Base-by-base conservation (phyloP, 2,797 vertebrate genomes). In the Gymnopithys bicolor region DNA sequence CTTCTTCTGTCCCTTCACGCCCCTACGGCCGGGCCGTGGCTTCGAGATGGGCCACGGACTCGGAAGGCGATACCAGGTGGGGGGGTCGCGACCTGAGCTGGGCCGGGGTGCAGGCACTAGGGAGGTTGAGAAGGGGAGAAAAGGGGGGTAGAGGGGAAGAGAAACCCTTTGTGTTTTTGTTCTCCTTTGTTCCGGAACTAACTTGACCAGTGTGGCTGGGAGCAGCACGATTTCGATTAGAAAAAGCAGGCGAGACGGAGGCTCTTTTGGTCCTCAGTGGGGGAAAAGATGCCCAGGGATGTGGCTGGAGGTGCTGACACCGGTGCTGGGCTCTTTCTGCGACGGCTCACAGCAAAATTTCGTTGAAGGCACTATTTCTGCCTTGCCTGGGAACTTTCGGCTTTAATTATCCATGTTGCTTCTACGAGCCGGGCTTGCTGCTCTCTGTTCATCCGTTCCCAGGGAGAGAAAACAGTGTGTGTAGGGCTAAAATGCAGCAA, bases 111-210 rank as follows among this genome's bases (percentile, higher is more conserved):
- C 52, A 13, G 55, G n/a, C 70, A 91, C 68, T 22, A 52, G 30
- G 51, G 35, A 84, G 83, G 60, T 74, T 48, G 71, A 86, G 80
- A 62, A 8, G 19, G 45, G 30, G 49, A 78, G 32, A 69, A 83
- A 64, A 14, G 12, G 24, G 45, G 24, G 6, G 14, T 5, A 7
- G 5, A 8, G 33, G 11, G n/a, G 2, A 4, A 68, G 70, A 84
- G 35, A 51, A 93, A 63, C 66, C 94, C 91, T 92, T 96, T 96
- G 94, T 95, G 94, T 0, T 94, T 95, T 79, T 94, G 91, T 87
- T 71, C 45, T 81, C 84, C 94, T 93, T 96, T 94, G 92, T 95
- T 94, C 96, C 56, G 70, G 75, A 92, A 92, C 94, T 89, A 93
- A 95, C 81, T 79, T 84, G 90, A 84, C 89, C 91, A 73, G 56